These are phyloP conservation scores for Calliopsis andreniformis DNA, from an alignment of 1,140 invertebrate genomes.

Conservation along the genomic window DNA sequence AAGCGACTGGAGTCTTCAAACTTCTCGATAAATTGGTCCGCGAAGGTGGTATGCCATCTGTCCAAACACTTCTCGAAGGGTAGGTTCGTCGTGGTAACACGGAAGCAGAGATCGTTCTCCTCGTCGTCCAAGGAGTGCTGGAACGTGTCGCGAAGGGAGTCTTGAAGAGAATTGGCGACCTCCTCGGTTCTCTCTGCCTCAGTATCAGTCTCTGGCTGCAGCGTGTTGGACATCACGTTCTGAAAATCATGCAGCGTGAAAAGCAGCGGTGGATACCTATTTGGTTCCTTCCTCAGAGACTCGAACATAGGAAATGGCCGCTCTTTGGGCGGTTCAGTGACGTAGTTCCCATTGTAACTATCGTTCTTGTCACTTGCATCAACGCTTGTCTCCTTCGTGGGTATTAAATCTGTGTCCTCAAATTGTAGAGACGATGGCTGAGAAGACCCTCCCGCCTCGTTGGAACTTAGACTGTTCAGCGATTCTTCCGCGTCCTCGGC, in stretches of 20 bases:
- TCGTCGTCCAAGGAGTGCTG: slow-evolving; percentile 40
- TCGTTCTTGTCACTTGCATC: background rate
- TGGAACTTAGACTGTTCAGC: background rate
- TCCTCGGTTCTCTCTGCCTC: slow-evolving; percentile 2
- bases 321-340: background rate
- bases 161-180: background rate
- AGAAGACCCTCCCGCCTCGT: background rate
- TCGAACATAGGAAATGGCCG: slow-evolving; percentile 24
- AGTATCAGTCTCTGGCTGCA: slow-evolving; percentile 18
- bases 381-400: background rate
- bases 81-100: slow-evolving; percentile 75
- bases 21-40: slow-evolving; percentile 17
- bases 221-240: slow-evolving; percentile 68
- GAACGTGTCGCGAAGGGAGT: background rate
- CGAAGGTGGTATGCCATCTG: slow-evolving; percentile 57
- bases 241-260: slow-evolving; percentile 77
- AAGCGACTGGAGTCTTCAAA: slow-evolving; percentile 47
- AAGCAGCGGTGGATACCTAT: slow-evolving; percentile 68
- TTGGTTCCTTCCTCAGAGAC: slow-evolving; percentile 18
- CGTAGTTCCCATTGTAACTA: background rate
- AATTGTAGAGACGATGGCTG: background rate
- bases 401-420: background rate
- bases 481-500: background rate
- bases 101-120: slow-evolving; percentile 69
- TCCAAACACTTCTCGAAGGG: slow-evolving; percentile 75